phyloP scores from a whole-genome alignment of 2,888 invertebrate species.

The Ethmia dodecea region DNA sequence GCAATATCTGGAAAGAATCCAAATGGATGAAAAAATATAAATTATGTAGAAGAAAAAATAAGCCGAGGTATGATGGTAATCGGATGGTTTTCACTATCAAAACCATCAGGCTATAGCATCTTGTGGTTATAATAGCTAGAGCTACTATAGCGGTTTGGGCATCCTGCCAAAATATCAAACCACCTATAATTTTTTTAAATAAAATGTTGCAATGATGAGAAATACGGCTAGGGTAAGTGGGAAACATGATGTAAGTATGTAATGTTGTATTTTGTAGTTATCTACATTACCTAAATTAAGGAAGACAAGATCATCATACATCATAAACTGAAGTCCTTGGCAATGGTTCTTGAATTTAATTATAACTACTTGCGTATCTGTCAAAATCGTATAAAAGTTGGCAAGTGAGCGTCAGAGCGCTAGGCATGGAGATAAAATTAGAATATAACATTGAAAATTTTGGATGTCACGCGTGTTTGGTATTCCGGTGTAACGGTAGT shows the following conservation, averaged over 20 bases:
- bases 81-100: conserved; percentile 7
- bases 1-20: conserved; percentile 11
- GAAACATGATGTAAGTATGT: too few species aligned
- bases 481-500: conserved; percentile 13
- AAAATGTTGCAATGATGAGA: conserved; percentile 34
- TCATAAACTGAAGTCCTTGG: conserved; percentile 43
- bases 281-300: too few species aligned
- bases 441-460: conserved; percentile 50
- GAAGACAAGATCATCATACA: too few species aligned
- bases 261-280: too few species aligned
- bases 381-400: conserved; percentile 67
- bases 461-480: conserved; percentile 28
- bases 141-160: conserved; percentile 40
- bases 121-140: too few species aligned
- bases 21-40: conserved; percentile 8
- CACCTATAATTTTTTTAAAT: conserved; percentile 35
- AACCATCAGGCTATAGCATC: conserved; percentile 13
- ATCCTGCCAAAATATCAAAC: conserved; percentile 41
- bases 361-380: conserved; percentile 62
- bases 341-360: conserved; percentile 69
- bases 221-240: conserved; percentile 29
- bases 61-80: conserved; percentile 2
- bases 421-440: conserved; percentile 49
- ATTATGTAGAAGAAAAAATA: conserved; percentile 5
- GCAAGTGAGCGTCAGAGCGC: conserved; percentile 49